Evolutionary conservation across 2,888 invertebrate species (phyloP).

Genomic region (Tricholauxania praeusta): DNA sequence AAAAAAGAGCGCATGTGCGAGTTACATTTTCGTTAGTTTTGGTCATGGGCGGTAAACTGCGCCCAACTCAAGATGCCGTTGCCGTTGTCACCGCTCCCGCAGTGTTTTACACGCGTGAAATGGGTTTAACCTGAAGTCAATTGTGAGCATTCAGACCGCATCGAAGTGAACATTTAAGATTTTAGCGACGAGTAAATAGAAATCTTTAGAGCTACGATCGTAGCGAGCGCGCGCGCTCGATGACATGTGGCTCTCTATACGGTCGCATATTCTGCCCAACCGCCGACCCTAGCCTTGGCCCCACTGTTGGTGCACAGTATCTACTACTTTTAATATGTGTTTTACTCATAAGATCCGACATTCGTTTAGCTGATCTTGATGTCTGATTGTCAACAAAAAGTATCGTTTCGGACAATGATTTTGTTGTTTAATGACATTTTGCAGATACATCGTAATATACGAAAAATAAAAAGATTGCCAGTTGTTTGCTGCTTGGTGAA

Average conservation of each 20-base stretch:
- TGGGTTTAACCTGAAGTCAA: conserved; percentile 58
- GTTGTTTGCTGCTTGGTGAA: too few species aligned
- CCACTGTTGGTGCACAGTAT: neutral
- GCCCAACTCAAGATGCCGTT: conserved; percentile 11
- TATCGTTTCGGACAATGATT: conserved; percentile 43
- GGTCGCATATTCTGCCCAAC: too few species aligned
- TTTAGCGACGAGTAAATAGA: conserved; percentile 5
- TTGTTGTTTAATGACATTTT: conserved; percentile 45
- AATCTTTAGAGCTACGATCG: neutral
- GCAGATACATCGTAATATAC: conserved; percentile 13
- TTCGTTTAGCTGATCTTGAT: conserved; percentile 24
- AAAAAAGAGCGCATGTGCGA: too few species aligned
- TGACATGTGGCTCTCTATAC: too few species aligned
- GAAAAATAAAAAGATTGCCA: too few species aligned
- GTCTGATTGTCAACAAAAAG: conserved; percentile 27
- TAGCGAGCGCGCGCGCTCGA: too few species aligned
- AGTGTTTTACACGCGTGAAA: conserved; percentile 62
- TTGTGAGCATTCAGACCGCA: conserved; percentile 57
- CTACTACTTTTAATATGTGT: neutral
- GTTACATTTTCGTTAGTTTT: neutral
- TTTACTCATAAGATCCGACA: neutral
- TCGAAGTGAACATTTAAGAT: conserved; percentile 44
- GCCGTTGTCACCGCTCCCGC: conserved; percentile 51
- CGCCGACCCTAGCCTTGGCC: neutral
- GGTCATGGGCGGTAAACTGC: conserved; percentile 31